These are phyloP conservation scores for Chiloscyllium punctatum DNA, from an alignment of 2,797 vertebrate genomes.

Conservation along the genomic window DNA sequence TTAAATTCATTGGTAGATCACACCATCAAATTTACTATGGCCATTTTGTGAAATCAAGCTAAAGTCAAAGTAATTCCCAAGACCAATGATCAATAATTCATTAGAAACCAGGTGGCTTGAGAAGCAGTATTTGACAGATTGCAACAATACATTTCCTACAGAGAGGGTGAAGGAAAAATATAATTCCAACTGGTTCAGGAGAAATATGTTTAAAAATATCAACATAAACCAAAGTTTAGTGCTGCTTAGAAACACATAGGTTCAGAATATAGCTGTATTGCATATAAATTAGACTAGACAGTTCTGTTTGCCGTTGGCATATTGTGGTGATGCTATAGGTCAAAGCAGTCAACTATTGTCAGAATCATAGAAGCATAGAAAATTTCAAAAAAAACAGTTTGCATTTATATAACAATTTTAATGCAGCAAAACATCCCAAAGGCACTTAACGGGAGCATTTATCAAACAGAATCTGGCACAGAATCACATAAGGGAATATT, in stretches of 20 bases:
- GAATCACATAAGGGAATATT: background rate
- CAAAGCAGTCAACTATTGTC: background rate
- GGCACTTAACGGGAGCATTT: background rate
- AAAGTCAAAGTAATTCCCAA: background rate
- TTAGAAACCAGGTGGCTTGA: background rate
- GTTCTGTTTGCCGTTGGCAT: background rate
- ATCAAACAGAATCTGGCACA: background rate
- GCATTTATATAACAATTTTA: too few relatives aligned
- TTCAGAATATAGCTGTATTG: background rate
- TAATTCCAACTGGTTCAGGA: background rate
- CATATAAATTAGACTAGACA: background rate
- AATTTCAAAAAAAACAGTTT: background rate
- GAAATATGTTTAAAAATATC: background rate
- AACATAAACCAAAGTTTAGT: background rate
- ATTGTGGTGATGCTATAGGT: background rate
- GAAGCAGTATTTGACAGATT: background rate
- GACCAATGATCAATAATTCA: constrained; percentile 19
- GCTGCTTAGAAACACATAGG: background rate
- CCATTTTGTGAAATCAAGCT: constrained; percentile 22
- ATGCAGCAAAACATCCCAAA: too few relatives aligned
- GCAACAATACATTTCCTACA: background rate
- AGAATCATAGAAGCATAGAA: background rate
- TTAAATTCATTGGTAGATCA: background rate
- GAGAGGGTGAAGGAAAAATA: background rate
- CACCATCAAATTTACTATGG: background rate